Evolutionary conservation across 2,888 invertebrate genomes (phyloP).

Genomic region (Heteromurus nitidus): DNA sequence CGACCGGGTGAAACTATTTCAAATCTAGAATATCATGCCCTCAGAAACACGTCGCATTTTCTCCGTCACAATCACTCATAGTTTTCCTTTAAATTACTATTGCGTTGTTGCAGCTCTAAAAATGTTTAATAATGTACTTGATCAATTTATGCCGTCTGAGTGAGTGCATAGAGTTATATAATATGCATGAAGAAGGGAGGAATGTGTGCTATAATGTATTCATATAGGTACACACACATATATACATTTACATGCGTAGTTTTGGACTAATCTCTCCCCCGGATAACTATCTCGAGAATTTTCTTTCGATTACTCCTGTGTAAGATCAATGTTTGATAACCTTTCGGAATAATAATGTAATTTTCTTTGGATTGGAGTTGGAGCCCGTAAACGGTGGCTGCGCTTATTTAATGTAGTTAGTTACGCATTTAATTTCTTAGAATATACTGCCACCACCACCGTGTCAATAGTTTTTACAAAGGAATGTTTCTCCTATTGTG

Average conservation of each 20-base stretch:
- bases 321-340: slow-evolving; percentile 20
- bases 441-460: no score
- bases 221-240: not conserved
- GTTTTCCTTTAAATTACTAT: slow-evolving; percentile 15
- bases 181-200: not conserved
- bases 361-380: slow-evolving; percentile 11
- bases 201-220: not conserved
- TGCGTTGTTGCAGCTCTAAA: not conserved
- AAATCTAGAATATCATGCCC: not conserved
- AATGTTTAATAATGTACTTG: slow-evolving; percentile 31
- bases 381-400: slow-evolving; percentile 10
- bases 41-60: not conserved
- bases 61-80: slow-evolving; percentile 1
- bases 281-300: slow-evolving; percentile 17
- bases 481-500: no score
- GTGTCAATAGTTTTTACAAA: no score
- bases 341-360: slow-evolving; percentile 34
- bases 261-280: slow-evolving; percentile 1
- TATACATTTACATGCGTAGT: not conserved
- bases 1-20: not conserved
- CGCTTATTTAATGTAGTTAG: slow-evolving; percentile 4
- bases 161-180: not conserved
- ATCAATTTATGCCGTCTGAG: slow-evolving; percentile 15
- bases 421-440: slow-evolving; percentile 9
- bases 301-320: slow-evolving; percentile 12